Evolutionary conservation across 2,888 invertebrate species (phyloP), one percentile per base, ranked within the genome.

Genomic region (Oithona nana): DNA sequence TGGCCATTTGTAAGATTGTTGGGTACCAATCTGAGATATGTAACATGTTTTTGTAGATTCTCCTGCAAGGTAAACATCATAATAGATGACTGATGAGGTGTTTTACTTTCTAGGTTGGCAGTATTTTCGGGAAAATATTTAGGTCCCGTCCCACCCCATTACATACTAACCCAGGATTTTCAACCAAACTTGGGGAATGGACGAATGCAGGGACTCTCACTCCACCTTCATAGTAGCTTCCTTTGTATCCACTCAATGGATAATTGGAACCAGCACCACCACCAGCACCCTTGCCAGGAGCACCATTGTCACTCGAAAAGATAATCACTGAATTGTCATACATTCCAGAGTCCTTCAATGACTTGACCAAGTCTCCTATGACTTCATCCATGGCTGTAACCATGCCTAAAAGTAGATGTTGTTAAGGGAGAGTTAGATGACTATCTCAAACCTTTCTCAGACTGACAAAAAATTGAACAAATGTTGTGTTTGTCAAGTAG

Each of bases 351-450:
- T 67, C 64, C 64, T 73, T 71, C 65, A 76, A 68, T 28, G 71
- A 70, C 8, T 68, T 65, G 1, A 74, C 71, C 8, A 76, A 69
- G 56, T 71, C 71, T 6, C 73, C 75, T 4, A 76, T 68, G 1
- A 74, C 73, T 59, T 73, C 73, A 67, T 76, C 76, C 72, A 76
- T 70, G n/a, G 74, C 72, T 6, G 73, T 68, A 11, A 75, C 72
- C 75, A 76, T 75, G n/a, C 71, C 72, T 72, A 58, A 28, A 66
- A n/a, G n/a, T n/a, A n/a, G 63, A 30, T 66, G 39, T 39, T 39
- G 6, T 39, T 39, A 6, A 11, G 6, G 39, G n/a, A n/a, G n/a
- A n/a, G n/a, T n/a, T n/a, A n/a, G n/a, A n/a, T n/a, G n/a, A n/a
- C n/a, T n/a, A n/a, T n/a, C n/a, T n/a, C n/a, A n/a, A n/a, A n/a